These are phyloP conservation scores for Xiphophorus maculatus DNA, from an alignment of 2,113 vertebrate species.

Conservation along the genomic window DNA sequence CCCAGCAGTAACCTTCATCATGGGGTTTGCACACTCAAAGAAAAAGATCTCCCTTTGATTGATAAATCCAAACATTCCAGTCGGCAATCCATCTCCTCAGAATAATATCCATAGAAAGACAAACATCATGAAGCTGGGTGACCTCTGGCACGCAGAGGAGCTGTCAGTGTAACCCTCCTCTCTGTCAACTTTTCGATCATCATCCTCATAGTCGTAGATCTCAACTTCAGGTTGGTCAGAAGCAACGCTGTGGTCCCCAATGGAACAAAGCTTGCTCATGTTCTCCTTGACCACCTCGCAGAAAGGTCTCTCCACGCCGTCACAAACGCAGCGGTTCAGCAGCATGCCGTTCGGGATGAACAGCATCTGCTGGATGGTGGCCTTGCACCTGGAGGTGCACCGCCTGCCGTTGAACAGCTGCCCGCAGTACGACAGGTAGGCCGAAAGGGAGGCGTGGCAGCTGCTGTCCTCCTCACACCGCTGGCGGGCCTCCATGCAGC, in stretches of 20 bases:
- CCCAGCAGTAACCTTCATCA: neutral
- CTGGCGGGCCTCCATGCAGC: constrained; percentile 83
- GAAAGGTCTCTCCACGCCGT: constrained; percentile 83
- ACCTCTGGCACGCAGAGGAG: constrained; percentile 39
- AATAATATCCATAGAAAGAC: constrained; percentile 51
- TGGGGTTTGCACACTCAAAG: too few relatives aligned
- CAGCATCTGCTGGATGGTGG: constrained; percentile 81
- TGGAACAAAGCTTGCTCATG: constrained; percentile 81
- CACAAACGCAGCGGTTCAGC: constrained; percentile 82
- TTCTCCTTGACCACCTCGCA: constrained; percentile 85
- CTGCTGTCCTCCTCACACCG: constrained; percentile 78
- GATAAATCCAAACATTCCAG: constrained; percentile 9
- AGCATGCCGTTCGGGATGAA: constrained; percentile 76
- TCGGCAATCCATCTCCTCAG: constrained; percentile 13
- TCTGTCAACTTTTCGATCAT: constrained; percentile 66
- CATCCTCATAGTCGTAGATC: constrained; percentile 77
- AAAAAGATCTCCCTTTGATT: neutral
- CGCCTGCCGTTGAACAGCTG: constrained; percentile 85
- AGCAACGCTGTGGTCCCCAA: constrained; percentile 62
- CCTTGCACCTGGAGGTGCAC: constrained; percentile 78
- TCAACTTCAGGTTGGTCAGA: constrained; percentile 70
- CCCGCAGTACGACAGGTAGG: constrained; percentile 81
- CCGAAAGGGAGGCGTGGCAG: constrained; percentile 77
- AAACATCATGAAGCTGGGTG: constrained; percentile 19
- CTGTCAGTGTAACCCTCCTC: constrained; percentile 46